Evolutionary conservation across 2,888 invertebrate genomes (phyloP).

Genomic region (Andrena marginata): DNA sequence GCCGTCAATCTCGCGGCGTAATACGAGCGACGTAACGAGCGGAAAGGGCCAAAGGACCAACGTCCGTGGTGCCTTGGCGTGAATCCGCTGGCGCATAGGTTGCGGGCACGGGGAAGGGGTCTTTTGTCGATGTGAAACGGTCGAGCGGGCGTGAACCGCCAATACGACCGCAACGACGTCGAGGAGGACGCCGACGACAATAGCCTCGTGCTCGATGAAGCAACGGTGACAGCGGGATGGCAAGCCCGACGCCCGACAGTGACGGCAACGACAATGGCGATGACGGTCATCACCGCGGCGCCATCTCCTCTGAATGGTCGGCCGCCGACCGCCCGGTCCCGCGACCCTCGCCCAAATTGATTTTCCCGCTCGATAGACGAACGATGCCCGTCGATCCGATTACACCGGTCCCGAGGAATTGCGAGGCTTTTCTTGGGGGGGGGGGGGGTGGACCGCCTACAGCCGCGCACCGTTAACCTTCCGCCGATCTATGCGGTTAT

Average conservation of each 20-base stretch:
- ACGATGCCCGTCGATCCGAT: constrained; percentile 36
- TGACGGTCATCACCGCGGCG: constrained; percentile 60
- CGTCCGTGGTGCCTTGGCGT: neutral
- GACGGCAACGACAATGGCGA: constrained; percentile 60
- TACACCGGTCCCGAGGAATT: constrained; percentile 35
- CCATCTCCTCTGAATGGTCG: constrained; percentile 53
- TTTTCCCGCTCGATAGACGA: constrained; percentile 44
- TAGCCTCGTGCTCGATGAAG: constrained; percentile 33
- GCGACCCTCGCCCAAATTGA: constrained; percentile 56
- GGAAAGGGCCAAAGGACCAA: constrained; percentile 31
- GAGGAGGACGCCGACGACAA: constrained; percentile 29
- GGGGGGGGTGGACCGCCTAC: neutral
- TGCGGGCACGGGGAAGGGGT: neutral
- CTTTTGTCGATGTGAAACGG: constrained; percentile 18
- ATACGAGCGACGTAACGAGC: constrained; percentile 52
- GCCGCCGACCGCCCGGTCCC: constrained; percentile 20
- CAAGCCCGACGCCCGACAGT: constrained; percentile 45
- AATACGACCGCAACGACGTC: constrained; percentile 44
- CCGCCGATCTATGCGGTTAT: neutral
- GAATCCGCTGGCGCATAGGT: neutral
- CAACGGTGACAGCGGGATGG: constrained; percentile 48
- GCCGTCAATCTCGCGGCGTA: constrained; percentile 52
- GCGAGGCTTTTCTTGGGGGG: constrained; percentile 24
- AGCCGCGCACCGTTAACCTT: constrained; percentile 16
- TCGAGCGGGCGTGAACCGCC: constrained; percentile 33